A percentile compares a stretch with the other conserved stretches of the same genome.
Conservation (phyloP, 2,113 vertebrate species). For the Sceloporus undulatus region DNA sequence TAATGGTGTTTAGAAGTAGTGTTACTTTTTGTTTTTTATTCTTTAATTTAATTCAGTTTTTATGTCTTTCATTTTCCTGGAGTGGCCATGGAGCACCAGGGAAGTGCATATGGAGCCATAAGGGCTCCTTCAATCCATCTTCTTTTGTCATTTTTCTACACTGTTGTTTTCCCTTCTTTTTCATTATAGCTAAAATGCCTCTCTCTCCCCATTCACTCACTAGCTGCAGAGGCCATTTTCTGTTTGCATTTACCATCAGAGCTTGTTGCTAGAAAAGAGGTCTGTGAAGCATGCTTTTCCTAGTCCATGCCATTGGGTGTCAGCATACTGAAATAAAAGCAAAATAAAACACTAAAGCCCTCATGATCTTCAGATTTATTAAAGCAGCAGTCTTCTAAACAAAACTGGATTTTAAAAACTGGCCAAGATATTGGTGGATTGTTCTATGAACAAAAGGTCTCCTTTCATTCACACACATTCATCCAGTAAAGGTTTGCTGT, state of each 20-base stretch:
- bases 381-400: not conserved
- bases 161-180: too few relatives aligned
- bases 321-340: rapidly evolving
- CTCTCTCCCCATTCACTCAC: too few relatives aligned
- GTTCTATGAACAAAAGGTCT: not conserved
- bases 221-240: not conserved
- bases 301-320: rapidly evolving
- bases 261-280: not conserved
- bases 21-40: too few relatives aligned
- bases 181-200: too few relatives aligned
- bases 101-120: too few relatives aligned
- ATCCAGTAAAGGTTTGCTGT: not conserved
- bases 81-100: too few relatives aligned
- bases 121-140: not conserved
- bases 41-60: too few relatives aligned
- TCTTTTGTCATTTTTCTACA: not conserved
- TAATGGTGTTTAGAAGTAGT: too few relatives aligned
- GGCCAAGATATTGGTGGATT: not conserved
- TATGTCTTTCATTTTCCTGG: too few relatives aligned
- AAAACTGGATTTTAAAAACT: not conserved
- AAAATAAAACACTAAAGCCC: too few relatives aligned
- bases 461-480: not conserved
- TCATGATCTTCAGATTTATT: not conserved
- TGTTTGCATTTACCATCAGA: not conserved
- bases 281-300: slow-evolving; percentile 6